Evolutionary conservation across 2,888 invertebrate genomes (phyloP).

Genomic region (Lampropteryx suffumata): DNA sequence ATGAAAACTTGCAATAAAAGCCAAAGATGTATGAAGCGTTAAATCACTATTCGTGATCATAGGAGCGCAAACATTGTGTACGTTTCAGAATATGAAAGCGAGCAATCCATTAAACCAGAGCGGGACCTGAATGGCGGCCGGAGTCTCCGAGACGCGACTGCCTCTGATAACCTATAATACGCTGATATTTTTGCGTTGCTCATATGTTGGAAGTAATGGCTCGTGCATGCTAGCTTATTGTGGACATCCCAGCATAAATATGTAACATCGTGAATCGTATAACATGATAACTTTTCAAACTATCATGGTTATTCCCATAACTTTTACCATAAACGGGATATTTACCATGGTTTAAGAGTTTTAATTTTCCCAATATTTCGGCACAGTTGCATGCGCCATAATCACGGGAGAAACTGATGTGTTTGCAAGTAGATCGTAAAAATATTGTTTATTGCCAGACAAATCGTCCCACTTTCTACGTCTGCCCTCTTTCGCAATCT

Average conservation of each 20-base stretch:
- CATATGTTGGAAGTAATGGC: slow-evolving; percentile 83
- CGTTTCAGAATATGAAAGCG: slow-evolving; percentile 76
- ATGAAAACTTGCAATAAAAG: slow-evolving; percentile 33
- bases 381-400: no score
- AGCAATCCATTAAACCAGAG: slow-evolving; percentile 78
- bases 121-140: slow-evolving; percentile 69
- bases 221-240: slow-evolving; percentile 53
- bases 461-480: no score
- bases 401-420: no score
- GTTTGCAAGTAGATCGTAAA: no score
- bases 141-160: slow-evolving; percentile 70
- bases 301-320: no score
- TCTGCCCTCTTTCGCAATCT: no score
- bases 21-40: slow-evolving; percentile 56
- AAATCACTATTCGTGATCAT: slow-evolving; percentile 72
- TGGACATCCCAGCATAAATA: slow-evolving; percentile 43
- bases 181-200: slow-evolving; percentile 82
- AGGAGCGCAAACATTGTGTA: slow-evolving; percentile 70
- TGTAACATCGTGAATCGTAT: no score
- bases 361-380: no score
- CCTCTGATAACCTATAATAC: slow-evolving; percentile 81
- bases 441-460: no score
- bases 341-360: no score
- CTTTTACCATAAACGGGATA: no score
- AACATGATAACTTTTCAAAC: no score